Base-by-base conservation (phyloP, 2,113 vertebrate species). In the Amblyornis subalaris region DNA sequence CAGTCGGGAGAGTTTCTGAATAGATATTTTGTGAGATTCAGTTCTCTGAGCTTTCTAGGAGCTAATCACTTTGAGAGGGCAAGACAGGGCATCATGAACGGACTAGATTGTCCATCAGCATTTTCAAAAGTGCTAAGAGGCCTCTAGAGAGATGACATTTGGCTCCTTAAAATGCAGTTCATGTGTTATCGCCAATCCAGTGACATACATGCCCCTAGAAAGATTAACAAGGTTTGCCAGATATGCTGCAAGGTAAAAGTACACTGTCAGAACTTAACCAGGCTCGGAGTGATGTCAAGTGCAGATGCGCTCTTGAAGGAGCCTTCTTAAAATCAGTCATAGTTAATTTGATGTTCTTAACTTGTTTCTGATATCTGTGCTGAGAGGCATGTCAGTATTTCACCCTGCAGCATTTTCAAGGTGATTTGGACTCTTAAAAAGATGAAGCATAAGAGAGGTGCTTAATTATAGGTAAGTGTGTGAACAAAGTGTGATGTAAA, bases 371-470 rank as follows among this genome's bases (percentile, higher is more conserved):
- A 23, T 90, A 36, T 38, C 64, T 80, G 40, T 61, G 57, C 88
- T 88, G 82, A 77, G 75, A 89, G 72, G 61, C 22, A 40, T 72
- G 82, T 53, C 82, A 57, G 38, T 26, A 74, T 94, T 94, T 90
- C 70, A 66, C 65, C 76, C 75, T 42, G 79, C 40, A 75, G 69
- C 48, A 14, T 65, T 90, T 74, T 95, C 96, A 96, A 97, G 96
- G 94, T 95, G 91, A 95, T 92, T 53, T 84, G 72, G 73, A 73
- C 83, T 71, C 53, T 95, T 94, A 94, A 92, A 91, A 94, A 92
- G 78, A 88, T 83, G 85, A 67, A 91, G 75, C 60, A 42, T 90
- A 21, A 76, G 64, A 93, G 72, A 86, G 51, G 65, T 84, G 40
- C 76, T 95, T 96, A 95, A 95, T 97, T 93, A 95, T 51, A 76